Percentiles rank a stretch among this genome's conserved stretches.
Evolutionary conservation across 92 coral and sea anemone species (phyloP).

Genomic region (Heteractis magnifica): DNA sequence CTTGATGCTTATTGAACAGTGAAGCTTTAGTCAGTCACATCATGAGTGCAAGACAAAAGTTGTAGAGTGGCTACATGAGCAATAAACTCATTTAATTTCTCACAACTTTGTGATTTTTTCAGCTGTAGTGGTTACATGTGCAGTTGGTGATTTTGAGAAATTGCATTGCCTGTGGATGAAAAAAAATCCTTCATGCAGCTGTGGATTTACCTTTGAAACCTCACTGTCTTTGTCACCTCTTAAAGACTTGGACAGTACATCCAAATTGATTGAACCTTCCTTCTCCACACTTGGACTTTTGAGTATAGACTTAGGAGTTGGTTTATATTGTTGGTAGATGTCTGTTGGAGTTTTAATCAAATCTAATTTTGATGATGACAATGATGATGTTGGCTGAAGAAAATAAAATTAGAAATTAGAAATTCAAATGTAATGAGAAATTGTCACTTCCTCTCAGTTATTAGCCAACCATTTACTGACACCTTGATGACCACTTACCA

Average conservation of each 20-base stretch:
- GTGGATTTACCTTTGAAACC: neutral
- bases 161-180: neutral
- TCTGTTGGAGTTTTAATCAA: slow-evolving; percentile 66
- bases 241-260: neutral
- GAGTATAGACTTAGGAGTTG: slow-evolving; percentile 63
- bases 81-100: neutral
- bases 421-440: neutral
- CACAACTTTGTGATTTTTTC: neutral
- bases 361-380: neutral
- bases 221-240: neutral
- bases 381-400: neutral
- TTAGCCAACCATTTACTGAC: too few species aligned
- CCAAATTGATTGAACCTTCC: neutral
- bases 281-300: slow-evolving; percentile 51
- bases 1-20: too few species aligned
- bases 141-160: too few species aligned
- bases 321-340: slow-evolving; percentile 53
- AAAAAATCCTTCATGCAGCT: neutral
- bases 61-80: neutral
- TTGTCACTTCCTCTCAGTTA: too few species aligned
- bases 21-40: too few species aligned
- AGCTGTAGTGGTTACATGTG: neutral
- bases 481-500: too few species aligned
- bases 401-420: neutral
- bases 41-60: too few species aligned